phyloP scores from a whole-genome alignment of 2,888 invertebrate genomes.

The Cryptops parisi region DNA sequence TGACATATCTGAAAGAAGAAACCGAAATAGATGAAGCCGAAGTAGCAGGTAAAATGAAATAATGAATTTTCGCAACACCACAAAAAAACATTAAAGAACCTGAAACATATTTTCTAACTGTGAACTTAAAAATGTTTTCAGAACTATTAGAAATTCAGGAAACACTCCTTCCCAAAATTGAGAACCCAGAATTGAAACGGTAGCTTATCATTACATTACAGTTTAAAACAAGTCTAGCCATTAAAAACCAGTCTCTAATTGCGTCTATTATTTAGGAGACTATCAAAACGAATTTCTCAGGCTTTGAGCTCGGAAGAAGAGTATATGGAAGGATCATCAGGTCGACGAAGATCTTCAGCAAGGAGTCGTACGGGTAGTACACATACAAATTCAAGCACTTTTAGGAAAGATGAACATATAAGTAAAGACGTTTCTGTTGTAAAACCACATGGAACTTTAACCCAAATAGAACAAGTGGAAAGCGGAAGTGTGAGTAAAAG shows the following conservation, averaged over 20 bases:
- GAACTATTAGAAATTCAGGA: constrained; percentile 10
- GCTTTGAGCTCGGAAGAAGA: constrained; percentile 11
- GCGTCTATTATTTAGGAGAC: neutral
- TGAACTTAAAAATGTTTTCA: neutral
- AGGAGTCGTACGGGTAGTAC: too few relatives aligned
- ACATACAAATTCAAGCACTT: neutral
- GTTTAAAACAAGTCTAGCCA: neutral
- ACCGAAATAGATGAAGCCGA: constrained; percentile 10
- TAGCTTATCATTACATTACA: neutral
- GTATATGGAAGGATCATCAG: neutral
- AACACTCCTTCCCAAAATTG: constrained; percentile 3
- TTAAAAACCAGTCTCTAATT: neutral
- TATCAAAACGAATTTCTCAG: constrained; percentile 7
- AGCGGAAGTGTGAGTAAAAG: constrained; percentile 8
- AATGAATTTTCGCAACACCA: neutral
- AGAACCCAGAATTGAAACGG: constrained; percentile 8
- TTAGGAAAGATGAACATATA: neutral
- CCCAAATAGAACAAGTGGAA: constrained; percentile 8
- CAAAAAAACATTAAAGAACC: neutral
- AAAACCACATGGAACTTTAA: constrained; percentile 1
- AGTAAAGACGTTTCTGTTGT: neutral
- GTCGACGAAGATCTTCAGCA: too few relatives aligned
- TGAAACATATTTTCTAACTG: neutral
- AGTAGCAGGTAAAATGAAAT: constrained; percentile 2
- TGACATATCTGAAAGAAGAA: constrained; percentile 27